A percentile compares a stretch with the other conserved stretches of the same genome.
These are phyloP conservation scores for Tinea pellionella DNA, from an alignment of 2,888 invertebrate genomes.

Conservation along the genomic window DNA sequence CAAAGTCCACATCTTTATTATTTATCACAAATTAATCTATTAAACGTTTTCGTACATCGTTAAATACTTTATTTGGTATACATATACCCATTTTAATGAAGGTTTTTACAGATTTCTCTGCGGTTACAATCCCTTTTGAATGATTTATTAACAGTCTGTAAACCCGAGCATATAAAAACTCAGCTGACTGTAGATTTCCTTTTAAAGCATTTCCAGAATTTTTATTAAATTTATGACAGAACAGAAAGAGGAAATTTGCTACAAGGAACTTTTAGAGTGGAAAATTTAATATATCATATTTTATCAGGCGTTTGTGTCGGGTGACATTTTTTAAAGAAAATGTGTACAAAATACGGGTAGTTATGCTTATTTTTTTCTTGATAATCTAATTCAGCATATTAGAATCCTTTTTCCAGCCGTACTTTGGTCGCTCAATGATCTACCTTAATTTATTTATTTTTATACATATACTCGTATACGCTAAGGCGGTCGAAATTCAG, in stretches of 20 bases:
- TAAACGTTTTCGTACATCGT: not conserved
- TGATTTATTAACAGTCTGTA: conserved; percentile 47
- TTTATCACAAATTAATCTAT: not conserved
- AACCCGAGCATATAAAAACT: conserved; percentile 23
- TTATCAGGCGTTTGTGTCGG: not conserved
- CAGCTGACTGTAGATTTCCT: conserved; percentile 4
- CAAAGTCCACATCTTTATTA: no score
- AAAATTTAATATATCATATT: not conserved
- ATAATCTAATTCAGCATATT: no score
- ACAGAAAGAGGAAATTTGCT: conserved; percentile 6
- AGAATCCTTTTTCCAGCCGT: no score
- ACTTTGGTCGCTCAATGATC: no score
- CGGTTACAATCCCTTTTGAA: conserved; percentile 28
- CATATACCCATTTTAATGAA: conserved; percentile 39
- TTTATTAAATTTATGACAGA: not conserved
- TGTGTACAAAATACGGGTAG: no score
- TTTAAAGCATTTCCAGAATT: not conserved
- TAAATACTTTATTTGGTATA: not conserved
- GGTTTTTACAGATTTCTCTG: conserved; percentile 24
- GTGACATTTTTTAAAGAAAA: not conserved
- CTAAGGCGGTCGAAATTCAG: no score
- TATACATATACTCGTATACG: no score
- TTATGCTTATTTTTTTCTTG: no score
- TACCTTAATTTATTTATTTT: no score
- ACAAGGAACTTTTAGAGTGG: not conserved